Evolutionary conservation across 2,113 vertebrate genomes (phyloP).

Genomic region (Mormyrus iriodes): DNA sequence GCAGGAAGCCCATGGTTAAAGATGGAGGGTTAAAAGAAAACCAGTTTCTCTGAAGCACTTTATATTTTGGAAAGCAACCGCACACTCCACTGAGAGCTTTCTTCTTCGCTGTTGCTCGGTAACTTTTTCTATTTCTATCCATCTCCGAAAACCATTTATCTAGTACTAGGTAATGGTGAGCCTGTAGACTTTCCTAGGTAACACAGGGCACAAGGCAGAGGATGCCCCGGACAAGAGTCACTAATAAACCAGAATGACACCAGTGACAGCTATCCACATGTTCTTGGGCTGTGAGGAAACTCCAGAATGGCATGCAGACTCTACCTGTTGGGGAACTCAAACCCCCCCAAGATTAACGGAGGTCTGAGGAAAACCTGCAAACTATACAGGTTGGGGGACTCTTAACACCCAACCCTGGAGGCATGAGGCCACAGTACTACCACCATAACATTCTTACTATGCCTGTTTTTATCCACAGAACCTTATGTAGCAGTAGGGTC

Average conservation of each 20-base stretch:
- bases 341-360: neutral
- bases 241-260: neutral
- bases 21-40: neutral
- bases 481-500: neutral
- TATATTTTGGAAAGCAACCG: neutral
- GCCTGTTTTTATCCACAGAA: neutral
- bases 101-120: neutral
- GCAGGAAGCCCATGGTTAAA: neutral
- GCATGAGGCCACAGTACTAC: neutral
- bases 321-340: neutral
- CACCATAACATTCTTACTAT: neutral
- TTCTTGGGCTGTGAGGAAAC: neutral
- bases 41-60: neutral
- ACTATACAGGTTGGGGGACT: neutral
- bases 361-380: neutral
- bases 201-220: neutral
- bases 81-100: neutral
- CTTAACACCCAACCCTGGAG: neutral
- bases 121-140: neutral
- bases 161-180: neutral
- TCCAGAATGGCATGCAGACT: neutral
- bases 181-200: neutral
- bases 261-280: neutral
- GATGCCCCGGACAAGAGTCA: neutral
- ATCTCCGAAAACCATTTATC: neutral